phyloP scores from a whole-genome alignment of 2,888 invertebrate species.

The Agrenia bidenticulata region DNA sequence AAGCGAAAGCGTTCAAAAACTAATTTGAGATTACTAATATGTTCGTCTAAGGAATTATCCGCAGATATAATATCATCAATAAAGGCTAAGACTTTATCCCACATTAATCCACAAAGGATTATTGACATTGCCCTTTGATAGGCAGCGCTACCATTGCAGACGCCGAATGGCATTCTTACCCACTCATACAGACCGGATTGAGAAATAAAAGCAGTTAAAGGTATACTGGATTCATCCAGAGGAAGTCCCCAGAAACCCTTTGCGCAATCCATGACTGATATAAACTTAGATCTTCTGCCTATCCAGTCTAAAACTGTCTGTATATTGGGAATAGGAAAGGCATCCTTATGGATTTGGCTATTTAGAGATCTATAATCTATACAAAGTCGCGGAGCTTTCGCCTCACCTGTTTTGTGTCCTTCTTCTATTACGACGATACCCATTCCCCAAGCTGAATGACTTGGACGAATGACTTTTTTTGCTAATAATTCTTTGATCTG shows the following conservation, averaged over 20 bases:
- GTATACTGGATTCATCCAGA: slow-evolving; percentile 21
- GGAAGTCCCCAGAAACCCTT: slow-evolving; percentile 31
- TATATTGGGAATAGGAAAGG: slow-evolving; percentile 22
- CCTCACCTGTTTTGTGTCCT: slow-evolving; percentile 19
- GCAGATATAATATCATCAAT: slow-evolving; percentile 25
- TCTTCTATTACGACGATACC: slow-evolving; percentile 25
- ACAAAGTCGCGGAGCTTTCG: neutral
- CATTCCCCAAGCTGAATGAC: slow-evolving; percentile 27
- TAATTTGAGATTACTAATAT: neutral
- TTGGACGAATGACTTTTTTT: slow-evolving; percentile 23
- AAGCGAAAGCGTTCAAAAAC: slow-evolving; percentile 12
- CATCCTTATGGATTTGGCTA: slow-evolving; percentile 20
- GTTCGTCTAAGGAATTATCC: slow-evolving; percentile 9
- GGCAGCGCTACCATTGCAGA: slow-evolving; percentile 7
- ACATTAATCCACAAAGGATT: slow-evolving; percentile 20
- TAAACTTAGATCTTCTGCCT: slow-evolving; percentile 10
- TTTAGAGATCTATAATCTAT: slow-evolving; percentile 26
- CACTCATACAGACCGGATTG: slow-evolving; percentile 20
- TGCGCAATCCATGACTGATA: slow-evolving; percentile 18
- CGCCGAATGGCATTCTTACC: slow-evolving; percentile 18
- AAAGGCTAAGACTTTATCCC: slow-evolving; percentile 13
- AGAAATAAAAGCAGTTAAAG: slow-evolving; percentile 27
- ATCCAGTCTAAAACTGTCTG: slow-evolving; percentile 30
- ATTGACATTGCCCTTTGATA: slow-evolving; percentile 12
- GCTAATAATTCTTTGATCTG: slow-evolving; percentile 29